Evolutionary conservation across 2,888 invertebrate genomes (phyloP), one percentile per base, ranked within the genome.

Genomic region (Drosophila meridiana): DNA sequence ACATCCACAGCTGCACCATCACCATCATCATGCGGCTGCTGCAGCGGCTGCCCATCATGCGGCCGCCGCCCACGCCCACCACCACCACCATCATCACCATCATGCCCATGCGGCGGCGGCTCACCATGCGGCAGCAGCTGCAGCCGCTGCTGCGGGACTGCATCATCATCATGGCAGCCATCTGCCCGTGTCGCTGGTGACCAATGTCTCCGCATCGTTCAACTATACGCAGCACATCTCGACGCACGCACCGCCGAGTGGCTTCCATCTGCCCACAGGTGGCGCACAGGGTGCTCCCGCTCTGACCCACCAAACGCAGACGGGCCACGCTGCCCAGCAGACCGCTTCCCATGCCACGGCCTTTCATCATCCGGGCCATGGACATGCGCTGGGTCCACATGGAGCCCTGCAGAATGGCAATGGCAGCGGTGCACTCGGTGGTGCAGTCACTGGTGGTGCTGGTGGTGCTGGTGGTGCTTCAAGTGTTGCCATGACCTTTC

Each of bases 1-100:
- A 74, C 97, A 96, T 90, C 94, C 94, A 9, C 93, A 93, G 67
- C 70, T 93, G 66, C 93, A 93, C 76, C 93, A 93, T 73, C 91
- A 92, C 69, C 92, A 92, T 73, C 91, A 92, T 75, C 92, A 92
- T 64, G 91, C 91, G 26, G 75, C 74, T 7, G 75, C 75, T 34
- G 84, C 84, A 7, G 81, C 83, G 4, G 84, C 84, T 3, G 84
- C 86, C 0, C 86, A 86, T 48, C 84, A 84, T 60, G 88, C 88
- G 4, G 84, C 86, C 13, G 86, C 86, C 3, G 80, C 82, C 13
- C 80, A 84, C 50, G 85, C 83, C 53, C 87, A 89, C 68, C 84
- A 89, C 34, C 85, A 87, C 20, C 89, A 86, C 64, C 91, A 92
- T 38, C 91, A 90, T 56, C 79, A 84, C 13, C 87, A 87, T 62